Evolutionary conservation across 2,797 vertebrate genomes (phyloP).

Genomic region (Chelon auratus): DNA sequence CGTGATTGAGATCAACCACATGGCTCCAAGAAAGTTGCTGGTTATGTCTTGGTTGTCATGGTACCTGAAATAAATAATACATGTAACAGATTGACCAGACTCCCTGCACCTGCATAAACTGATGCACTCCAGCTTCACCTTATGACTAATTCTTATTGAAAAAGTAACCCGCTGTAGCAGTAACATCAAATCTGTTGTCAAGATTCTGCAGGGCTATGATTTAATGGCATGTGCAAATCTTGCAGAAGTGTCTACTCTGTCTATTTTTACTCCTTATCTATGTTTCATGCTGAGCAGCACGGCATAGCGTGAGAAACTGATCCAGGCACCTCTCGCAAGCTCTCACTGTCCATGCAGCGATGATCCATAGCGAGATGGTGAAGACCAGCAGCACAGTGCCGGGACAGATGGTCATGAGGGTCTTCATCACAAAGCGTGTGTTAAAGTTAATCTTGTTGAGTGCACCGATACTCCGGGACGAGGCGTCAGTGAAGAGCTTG

Average conservation of each 20-base stretch:
- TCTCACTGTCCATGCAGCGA: conserved; percentile 99
- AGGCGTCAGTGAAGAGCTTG: conserved; percentile 99
- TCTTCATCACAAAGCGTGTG: conserved; percentile 99
- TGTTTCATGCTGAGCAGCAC: conserved; percentile 67
- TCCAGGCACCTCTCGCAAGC: conserved; percentile 97
- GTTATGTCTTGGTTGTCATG: conserved; percentile 98
- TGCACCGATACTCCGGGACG: conserved; percentile 98
- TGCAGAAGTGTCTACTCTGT: conserved; percentile 42
- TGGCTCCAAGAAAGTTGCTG: conserved; percentile 99
- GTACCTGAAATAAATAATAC: conserved; percentile 87
- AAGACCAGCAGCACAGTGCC: conserved; percentile 99
- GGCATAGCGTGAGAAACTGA: conserved; percentile 64
- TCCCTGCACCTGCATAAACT: conserved; percentile 22
- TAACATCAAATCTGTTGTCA: conserved; percentile 23
- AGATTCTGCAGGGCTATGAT: conserved; percentile 11
- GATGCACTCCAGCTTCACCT: conserved; percentile 5
- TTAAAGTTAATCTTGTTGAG: conserved; percentile 99
- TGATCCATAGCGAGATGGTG: conserved; percentile 99
- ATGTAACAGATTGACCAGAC: conserved; percentile 37
- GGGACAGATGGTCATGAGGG: conserved; percentile 99
- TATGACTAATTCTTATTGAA: conserved; percentile 5
- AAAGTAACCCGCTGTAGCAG: background rate
- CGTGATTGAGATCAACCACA: conserved; percentile 99
- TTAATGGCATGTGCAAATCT: conserved; percentile 27
- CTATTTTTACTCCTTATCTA: conserved; percentile 75